Conservation (phyloP, 37 sponge, comb jelly and placozoan species). For the Dysidea cf. avara region DNA sequence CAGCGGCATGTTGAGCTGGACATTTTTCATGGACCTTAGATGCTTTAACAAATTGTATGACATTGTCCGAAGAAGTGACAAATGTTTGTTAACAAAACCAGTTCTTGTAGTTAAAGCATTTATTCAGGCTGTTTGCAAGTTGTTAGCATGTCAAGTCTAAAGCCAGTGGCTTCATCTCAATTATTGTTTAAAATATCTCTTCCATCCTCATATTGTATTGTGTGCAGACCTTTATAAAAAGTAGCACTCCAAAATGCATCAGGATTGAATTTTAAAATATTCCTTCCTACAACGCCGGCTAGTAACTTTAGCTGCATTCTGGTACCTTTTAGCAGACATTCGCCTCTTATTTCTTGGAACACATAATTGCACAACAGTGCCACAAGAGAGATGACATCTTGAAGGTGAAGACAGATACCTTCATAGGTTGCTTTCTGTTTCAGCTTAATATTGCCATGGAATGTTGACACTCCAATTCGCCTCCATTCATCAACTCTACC, state of each 20-base stretch:
- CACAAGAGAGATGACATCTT: conserved; percentile 18
- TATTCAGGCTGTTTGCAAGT: neutral
- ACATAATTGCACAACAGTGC: conserved; percentile 35
- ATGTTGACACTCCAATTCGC: conserved; percentile 34
- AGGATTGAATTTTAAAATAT: conserved; percentile 35
- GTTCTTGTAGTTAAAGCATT: neutral
- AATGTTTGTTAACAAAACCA: conserved; percentile 8
- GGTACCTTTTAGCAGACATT: conserved; percentile 9
- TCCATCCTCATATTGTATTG: conserved; percentile 28
- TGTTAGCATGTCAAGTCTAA: conserved; percentile 15
- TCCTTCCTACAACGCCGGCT: conserved; percentile 25
- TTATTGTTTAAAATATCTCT: conserved; percentile 3
- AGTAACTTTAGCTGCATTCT: conserved; percentile 19
- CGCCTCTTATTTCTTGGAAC: conserved; percentile 22
- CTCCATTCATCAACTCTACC: conserved; percentile 33
- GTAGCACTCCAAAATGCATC: conserved; percentile 36
- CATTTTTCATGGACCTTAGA: neutral
- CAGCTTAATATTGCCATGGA: conserved; percentile 32
- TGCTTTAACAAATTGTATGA: conserved; percentile 10
- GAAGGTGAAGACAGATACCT: conserved; percentile 16
- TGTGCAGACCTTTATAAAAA: conserved; percentile 10
- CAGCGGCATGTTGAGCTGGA: conserved; percentile 5
- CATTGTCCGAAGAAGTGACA: conserved; percentile 2
- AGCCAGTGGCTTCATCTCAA: conserved; percentile 19
- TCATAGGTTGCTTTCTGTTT: conserved; percentile 29